Evolutionary conservation across 1,140 invertebrate species (phyloP), one percentile per base, ranked within the genome.

Genomic region (Drosophila pectinifera): DNA sequence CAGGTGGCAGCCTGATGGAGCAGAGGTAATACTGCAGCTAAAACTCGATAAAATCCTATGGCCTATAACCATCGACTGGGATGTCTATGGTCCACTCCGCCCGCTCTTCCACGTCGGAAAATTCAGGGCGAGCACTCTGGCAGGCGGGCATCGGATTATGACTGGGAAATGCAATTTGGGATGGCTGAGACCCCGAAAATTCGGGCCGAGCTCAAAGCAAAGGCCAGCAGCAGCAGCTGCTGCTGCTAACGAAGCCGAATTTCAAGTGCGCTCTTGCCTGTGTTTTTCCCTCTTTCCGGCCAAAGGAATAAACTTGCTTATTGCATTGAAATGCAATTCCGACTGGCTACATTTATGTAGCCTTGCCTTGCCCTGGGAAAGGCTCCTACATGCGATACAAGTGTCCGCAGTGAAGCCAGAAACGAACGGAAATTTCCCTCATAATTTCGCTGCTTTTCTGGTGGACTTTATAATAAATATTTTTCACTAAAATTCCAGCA

Each of bases 311-410:
- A 64, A 81, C 73, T 85, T 82, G 73, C 79, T 88, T 79, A 76
- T 88, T 86, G 78, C 82, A 86, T 86, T 86, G 83, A 88, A 86
- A 86, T 86, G 83, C 82, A 88, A 86, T 86, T 83, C 65, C 75
- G 51, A 82, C 58, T 78, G 57, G 70, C 63, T 55, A 68, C 41
- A 68, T 68, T 46, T 45, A 53, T n/a, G n/a, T n/a, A n/a, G n/a
- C n/a, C n/a, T n/a, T n/a, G n/a, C n/a, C n/a, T n/a, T n/a, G n/a
- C n/a, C n/a, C n/a, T n/a, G n/a, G n/a, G n/a, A n/a, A 31, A 31
- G 8, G 28, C 28, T 10, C 8, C 28, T 62, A 56, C 49, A 65
- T 55, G 70, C 43, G 48, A 76, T 63, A 74, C 58, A 72, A 55
- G 76, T 78, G 69, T 69, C 41, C 20, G 34, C 20, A 58, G n/a